A percentile compares a stretch with the other conserved stretches of the same genome.
Evolutionary conservation across 2,113 vertebrate genomes (phyloP).

Genomic region (Tyrannus savana): DNA sequence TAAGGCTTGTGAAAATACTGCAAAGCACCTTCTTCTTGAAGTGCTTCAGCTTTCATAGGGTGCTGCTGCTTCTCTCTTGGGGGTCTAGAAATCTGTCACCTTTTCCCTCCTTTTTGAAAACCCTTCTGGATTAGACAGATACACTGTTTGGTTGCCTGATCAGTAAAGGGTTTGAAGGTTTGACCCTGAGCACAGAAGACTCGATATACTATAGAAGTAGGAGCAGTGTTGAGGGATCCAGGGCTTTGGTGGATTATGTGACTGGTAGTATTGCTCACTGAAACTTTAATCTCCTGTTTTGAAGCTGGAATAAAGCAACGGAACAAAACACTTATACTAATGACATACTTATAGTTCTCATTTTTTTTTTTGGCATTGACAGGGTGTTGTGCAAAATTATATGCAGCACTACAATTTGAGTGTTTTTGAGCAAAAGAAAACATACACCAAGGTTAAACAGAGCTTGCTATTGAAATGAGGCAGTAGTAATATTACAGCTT

Average conservation of each 20-base stretch:
- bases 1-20: neutral
- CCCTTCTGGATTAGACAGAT: neutral
- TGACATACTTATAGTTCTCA: neutral
- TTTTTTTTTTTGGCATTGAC: neutral
- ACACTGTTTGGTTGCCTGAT: neutral
- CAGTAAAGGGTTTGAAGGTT: neutral
- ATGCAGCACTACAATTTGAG: neutral
- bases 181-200: neutral
- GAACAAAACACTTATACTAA: neutral
- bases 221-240: neutral
- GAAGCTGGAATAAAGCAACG: neutral
- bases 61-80: neutral
- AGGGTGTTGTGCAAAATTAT: neutral
- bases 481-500: neutral
- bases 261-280: neutral
- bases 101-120: neutral
- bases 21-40: neutral
- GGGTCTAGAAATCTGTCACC: neutral
- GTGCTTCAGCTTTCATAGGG: neutral
- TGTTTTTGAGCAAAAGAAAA: neutral
- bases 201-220: neutral
- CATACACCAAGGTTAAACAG: neutral
- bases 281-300: conserved; percentile 12
- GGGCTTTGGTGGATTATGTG: neutral
- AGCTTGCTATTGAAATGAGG: neutral